A percentile compares a stretch with the other conserved stretches of the same genome.
Evolutionary conservation across 2,113 vertebrate species (phyloP).

Genomic region (Malurus cyaneus): DNA sequence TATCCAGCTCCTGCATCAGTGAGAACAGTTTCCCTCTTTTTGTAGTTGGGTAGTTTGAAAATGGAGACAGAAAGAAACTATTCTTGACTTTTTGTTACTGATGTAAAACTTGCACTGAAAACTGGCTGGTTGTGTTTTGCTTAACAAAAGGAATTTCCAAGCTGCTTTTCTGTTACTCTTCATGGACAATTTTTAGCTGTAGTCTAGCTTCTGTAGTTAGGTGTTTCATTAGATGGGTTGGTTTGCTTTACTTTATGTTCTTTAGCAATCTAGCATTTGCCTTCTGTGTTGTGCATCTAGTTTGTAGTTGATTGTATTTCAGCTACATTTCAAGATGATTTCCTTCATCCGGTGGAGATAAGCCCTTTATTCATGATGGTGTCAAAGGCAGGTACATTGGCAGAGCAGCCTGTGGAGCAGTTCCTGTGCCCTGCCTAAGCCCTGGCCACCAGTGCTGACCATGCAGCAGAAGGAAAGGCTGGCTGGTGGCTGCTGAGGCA

Average conservation of each 20-base stretch:
- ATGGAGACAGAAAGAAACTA: neutral
- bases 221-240: neutral
- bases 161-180: neutral
- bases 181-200: neutral
- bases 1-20: neutral
- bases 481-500: neutral
- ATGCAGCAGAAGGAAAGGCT: neutral
- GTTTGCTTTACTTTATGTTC: neutral
- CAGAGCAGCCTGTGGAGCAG: neutral
- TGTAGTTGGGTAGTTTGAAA: neutral
- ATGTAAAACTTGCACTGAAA: constrained; percentile 10
- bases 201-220: neutral
- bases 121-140: neutral
- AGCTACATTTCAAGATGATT: neutral
- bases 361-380: neutral
- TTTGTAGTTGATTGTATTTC: neutral
- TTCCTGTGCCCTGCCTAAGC: neutral
- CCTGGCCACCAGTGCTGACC: neutral
- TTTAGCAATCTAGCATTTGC: neutral
- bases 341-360: neutral
- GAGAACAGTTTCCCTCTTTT: neutral
- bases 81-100: neutral
- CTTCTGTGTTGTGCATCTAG: neutral
- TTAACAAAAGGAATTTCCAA: neutral
- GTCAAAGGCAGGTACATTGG: neutral